Conservation (phyloP, 2,888 invertebrate genomes). For the Prosapia bicincta region DNA sequence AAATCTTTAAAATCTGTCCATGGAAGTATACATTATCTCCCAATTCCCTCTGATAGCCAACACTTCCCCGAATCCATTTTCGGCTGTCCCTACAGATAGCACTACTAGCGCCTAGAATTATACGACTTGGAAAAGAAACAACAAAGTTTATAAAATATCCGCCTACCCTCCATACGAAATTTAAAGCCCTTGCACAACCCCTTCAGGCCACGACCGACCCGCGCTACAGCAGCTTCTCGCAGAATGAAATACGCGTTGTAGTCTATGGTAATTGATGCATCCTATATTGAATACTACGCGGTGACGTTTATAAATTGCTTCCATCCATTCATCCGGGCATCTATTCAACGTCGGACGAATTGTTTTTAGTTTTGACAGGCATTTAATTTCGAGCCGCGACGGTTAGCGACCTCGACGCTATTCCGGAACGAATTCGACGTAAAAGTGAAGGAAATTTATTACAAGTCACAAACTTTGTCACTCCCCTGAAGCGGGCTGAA, state of each 20-base stretch:
- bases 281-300: background rate
- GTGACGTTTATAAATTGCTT: background rate
- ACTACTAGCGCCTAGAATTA: no score
- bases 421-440: background rate
- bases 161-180: no score
- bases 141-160: no score
- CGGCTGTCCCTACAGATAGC: no score
- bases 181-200: no score
- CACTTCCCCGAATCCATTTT: no score
- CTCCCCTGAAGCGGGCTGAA: no score
- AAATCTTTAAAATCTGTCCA: no score
- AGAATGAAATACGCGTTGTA: background rate
- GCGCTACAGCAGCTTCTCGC: background rate
- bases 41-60: no score
- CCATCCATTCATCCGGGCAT: background rate
- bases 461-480: no score
- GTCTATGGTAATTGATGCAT: background rate
- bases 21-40: no score
- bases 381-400: background rate
- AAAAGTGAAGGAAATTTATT: background rate
- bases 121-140: no score
- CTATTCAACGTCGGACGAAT: background rate
- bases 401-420: background rate
- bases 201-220: background rate
- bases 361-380: background rate